A percentile compares a stretch with the other conserved stretches of the same genome.
These are phyloP conservation scores for Oceanodroma tethys DNA, from an alignment of 2,113 vertebrate species.

Conservation along the genomic window DNA sequence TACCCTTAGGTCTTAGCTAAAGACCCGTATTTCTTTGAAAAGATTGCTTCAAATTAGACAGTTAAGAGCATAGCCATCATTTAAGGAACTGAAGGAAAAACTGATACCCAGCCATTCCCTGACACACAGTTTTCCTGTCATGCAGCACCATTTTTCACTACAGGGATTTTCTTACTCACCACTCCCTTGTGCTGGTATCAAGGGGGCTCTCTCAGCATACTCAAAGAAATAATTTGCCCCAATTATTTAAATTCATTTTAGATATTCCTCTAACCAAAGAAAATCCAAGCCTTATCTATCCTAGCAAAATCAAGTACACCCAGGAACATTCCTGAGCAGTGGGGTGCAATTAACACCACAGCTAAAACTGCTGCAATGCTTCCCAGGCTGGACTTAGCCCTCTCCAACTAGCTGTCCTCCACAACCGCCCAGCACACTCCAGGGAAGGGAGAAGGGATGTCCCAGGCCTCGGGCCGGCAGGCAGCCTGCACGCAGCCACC, in stretches of 20 bases:
- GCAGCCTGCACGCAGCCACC: background rate
- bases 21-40: slow-evolving; percentile 49
- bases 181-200: background rate
- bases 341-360: background rate
- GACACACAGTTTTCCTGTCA: background rate
- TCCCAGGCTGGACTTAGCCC: background rate
- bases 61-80: background rate
- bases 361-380: background rate
- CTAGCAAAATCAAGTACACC: background rate
- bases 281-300: background rate
- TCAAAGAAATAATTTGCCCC: background rate
- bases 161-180: background rate
- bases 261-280: background rate
- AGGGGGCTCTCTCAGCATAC: background rate
- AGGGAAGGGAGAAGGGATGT: background rate
- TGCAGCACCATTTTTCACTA: background rate
- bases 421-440: accelerated
- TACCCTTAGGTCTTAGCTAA: slow-evolving; percentile 30
- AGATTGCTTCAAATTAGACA: slow-evolving; percentile 50
- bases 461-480: background rate
- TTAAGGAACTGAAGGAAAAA: background rate
- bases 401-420: background rate
- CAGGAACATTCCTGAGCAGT: background rate
- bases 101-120: background rate
- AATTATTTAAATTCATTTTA: background rate